A percentile compares a stretch with the other conserved stretches of the same genome.
Conservation (phyloP, 2,888 invertebrate species). For the Alcis repandata region DNA sequence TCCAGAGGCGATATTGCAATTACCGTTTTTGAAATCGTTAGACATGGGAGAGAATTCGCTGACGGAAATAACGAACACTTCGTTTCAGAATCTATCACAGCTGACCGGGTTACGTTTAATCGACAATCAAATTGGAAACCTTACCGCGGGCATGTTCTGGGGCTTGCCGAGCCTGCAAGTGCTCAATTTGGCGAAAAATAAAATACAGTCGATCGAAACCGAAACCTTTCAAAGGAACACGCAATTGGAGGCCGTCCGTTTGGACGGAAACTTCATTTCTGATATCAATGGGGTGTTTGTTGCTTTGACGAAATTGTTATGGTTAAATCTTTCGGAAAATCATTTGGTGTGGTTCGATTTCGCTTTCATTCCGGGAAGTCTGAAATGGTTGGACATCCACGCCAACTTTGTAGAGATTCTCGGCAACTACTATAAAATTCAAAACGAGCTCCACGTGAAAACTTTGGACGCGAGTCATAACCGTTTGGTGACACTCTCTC, state of each 20-base stretch:
- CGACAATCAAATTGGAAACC: constrained; percentile 95
- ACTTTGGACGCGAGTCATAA: constrained; percentile 96
- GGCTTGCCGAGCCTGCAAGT: constrained; percentile 94
- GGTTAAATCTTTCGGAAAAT: constrained; percentile 96
- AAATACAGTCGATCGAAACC: constrained; percentile 93
- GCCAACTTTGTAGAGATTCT: constrained; percentile 95
- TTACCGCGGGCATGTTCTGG: constrained; percentile 95
- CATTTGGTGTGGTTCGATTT: constrained; percentile 97
- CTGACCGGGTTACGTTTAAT: constrained; percentile 95
- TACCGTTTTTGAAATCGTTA: constrained; percentile 94
- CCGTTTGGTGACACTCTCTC: constrained; percentile 91
- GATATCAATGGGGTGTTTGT: constrained; percentile 97
- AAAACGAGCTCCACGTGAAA: constrained; percentile 92
- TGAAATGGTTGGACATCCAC: constrained; percentile 96
- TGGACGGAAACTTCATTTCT: constrained; percentile 95
- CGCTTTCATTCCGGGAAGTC: constrained; percentile 94
- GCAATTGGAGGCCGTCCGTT: constrained; percentile 94
- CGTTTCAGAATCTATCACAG: constrained; percentile 94
- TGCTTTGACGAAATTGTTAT: constrained; percentile 92
- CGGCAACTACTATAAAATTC: constrained; percentile 95
- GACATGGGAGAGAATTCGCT: constrained; percentile 97
- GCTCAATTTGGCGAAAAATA: constrained; percentile 95
- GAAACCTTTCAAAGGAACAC: constrained; percentile 94
- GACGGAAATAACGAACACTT: constrained; percentile 92
- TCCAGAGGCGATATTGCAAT: constrained; percentile 93